phyloP scores from a whole-genome alignment of 2,113 vertebrate species.

The Rhadina sibilatrix region DNA sequence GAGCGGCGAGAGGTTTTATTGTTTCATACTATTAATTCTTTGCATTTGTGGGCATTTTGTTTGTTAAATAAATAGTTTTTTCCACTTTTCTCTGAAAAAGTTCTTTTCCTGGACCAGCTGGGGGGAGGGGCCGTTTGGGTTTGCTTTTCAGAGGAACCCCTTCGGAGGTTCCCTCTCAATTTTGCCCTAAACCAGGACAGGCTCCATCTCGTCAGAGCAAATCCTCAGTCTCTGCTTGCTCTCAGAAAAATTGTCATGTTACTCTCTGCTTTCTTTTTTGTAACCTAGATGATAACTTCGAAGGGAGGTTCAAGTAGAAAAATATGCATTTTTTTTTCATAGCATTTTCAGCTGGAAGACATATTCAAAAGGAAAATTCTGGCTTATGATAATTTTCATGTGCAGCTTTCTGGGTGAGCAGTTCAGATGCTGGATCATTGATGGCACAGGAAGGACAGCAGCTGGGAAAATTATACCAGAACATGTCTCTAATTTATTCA shows the following conservation, averaged over 20 bases:
- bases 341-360: not conserved
- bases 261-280: not conserved
- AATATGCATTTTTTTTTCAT: not conserved
- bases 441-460: not conserved
- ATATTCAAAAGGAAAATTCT: not conserved
- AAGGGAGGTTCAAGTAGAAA: not conserved
- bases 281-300: not conserved
- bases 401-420: not conserved
- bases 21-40: no score
- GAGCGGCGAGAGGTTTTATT: no score
- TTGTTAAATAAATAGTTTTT: no score
- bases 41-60: no score
- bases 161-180: no score
- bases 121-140: no score
- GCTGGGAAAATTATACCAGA: not conserved
- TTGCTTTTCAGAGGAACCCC: no score
- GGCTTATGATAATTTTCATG: not conserved
- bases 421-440: rapidly evolving
- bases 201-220: not conserved
- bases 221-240: not conserved
- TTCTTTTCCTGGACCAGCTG: no score
- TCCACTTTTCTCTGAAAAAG: no score
- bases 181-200: no score
- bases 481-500: rapidly evolving
- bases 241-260: not conserved